Base-by-base conservation (phyloP, 2,888 invertebrate species). In the Temnothorax unifasciatus region DNA sequence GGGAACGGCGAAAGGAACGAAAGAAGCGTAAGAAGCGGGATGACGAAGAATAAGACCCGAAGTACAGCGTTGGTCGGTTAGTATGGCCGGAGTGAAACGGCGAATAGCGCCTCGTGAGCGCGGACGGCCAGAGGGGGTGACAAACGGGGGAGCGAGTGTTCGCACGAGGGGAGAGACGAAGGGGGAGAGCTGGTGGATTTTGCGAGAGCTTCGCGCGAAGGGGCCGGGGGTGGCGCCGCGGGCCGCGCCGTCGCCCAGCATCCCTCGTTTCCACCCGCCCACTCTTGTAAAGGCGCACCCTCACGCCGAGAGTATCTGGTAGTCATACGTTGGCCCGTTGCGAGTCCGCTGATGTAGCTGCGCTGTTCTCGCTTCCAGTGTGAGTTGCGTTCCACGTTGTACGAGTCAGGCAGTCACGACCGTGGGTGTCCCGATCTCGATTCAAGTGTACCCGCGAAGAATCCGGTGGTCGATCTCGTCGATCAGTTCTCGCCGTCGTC, bases 221-320 rank as follows among this genome's bases (percentile, higher is more conserved):
- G 86, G 88, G 34, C 86, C 82, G 91, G 89, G 93, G 92, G 92
- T 93, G 94, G 94, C 94, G 94, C 95, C 93, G 94, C 93, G 89
- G 92, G 93, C 94, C 94, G 95, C 94, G 94, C 95, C 93, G 95
- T 94, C 93, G 94, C 94, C 92, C 94, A 94, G 94, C 94, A 94
- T 94, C 94, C 94, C 92, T 90, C 89, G 89, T 84, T 87, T 90
- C 90, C 91, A 91, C 90, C 92, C 93, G 90, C 91, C 93, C 89
- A 91, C 92, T 91, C 94, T 92, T 86, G 92, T 88, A 87, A 92
- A 93, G 94, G 94, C 94, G 94, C 93, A 94, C 94, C 95, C 94
- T 93, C 93, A 91, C 92, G 92, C 92, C 91, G 91, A 91, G 90
- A 92, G 92, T 92, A 93, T 93, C 92, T 92, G 92, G 90, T 94